Conservation (phyloP, 2,888 invertebrate genomes). For the Limnephilus auricula region DNA sequence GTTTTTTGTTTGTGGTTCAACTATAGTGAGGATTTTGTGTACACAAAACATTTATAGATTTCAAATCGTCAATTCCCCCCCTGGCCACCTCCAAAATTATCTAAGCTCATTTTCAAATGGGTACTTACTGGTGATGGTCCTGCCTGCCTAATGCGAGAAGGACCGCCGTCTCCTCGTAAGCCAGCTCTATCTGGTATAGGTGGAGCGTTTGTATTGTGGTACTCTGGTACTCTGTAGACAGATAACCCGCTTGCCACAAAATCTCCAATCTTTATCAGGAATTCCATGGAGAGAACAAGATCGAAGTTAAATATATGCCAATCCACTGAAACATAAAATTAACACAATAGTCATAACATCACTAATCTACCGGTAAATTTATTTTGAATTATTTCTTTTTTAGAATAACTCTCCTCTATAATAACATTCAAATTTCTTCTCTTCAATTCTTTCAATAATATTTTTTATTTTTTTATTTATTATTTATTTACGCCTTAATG, state of each 20-base stretch:
- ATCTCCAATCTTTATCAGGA: conserved; percentile 88
- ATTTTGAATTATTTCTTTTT: no score
- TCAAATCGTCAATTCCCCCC: not conserved
- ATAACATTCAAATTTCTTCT: no score
- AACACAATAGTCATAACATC: not conserved
- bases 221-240: conserved; percentile 53
- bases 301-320: conserved; percentile 92
- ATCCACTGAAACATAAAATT: conserved; percentile 81
- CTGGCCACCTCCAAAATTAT: not conserved
- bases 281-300: conserved; percentile 94
- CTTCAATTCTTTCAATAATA: no score
- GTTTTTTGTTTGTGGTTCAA: no score
- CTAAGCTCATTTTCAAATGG: no score
- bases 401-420: no score
- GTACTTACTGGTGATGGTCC: not conserved
- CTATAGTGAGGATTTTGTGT: not conserved
- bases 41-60: not conserved
- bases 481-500: no score
- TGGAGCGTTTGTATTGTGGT: not conserved
- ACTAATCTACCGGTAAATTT: not conserved
- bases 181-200: not conserved
- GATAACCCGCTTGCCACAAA: conserved; percentile 83
- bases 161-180: not conserved
- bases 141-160: not conserved
- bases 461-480: no score